Percentiles rank a stretch among this genome's conserved stretches.
phyloP scores from a whole-genome alignment of 2,113 vertebrate genomes.

The Oncorhynchus masou region DNA sequence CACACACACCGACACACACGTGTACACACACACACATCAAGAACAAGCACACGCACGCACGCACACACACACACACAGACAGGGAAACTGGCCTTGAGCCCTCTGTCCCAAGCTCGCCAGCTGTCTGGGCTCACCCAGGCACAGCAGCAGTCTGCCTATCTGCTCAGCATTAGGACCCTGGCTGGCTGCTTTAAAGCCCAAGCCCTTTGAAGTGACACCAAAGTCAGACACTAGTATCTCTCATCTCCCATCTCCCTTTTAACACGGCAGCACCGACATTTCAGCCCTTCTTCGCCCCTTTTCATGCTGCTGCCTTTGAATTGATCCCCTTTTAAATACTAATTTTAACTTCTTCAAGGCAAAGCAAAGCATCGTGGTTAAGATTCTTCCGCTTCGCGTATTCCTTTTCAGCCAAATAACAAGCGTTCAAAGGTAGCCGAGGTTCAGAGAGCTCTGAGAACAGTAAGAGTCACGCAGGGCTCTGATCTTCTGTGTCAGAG shows the following conservation, averaged over 20 bases:
- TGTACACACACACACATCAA: background rate
- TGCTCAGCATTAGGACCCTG: slow-evolving; percentile 69
- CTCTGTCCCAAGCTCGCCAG: slow-evolving; percentile 73
- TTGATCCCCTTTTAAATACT: slow-evolving; percentile 72
- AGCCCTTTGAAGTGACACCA: slow-evolving; percentile 79
- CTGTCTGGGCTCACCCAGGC: slow-evolving; percentile 68
- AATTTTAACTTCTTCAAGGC: slow-evolving; percentile 78
- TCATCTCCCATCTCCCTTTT: slow-evolving; percentile 78
- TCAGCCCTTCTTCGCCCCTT: slow-evolving; percentile 68
- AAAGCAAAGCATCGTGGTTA: slow-evolving; percentile 53
- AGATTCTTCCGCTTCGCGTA: slow-evolving; percentile 66
- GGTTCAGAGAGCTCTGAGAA: slow-evolving; percentile 48
- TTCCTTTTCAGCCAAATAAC: slow-evolving; percentile 60
- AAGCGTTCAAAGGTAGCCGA: slow-evolving; percentile 62
- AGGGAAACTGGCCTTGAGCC: slow-evolving; percentile 27
- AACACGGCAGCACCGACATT: slow-evolving; percentile 74
- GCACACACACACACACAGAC: slow-evolving; percentile 37
- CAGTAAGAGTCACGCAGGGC: background rate
- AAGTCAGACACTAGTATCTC: slow-evolving; percentile 77
- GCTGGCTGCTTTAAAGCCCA: slow-evolving; percentile 70
- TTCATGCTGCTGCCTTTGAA: slow-evolving; percentile 75
- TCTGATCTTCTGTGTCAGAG: slow-evolving; percentile 60
- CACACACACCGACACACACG: background rate
- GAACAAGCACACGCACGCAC: background rate
- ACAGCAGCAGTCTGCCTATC: slow-evolving; percentile 68